phyloP scores from a whole-genome alignment of 2,888 invertebrate species.

The Bellardia pandia region DNA sequence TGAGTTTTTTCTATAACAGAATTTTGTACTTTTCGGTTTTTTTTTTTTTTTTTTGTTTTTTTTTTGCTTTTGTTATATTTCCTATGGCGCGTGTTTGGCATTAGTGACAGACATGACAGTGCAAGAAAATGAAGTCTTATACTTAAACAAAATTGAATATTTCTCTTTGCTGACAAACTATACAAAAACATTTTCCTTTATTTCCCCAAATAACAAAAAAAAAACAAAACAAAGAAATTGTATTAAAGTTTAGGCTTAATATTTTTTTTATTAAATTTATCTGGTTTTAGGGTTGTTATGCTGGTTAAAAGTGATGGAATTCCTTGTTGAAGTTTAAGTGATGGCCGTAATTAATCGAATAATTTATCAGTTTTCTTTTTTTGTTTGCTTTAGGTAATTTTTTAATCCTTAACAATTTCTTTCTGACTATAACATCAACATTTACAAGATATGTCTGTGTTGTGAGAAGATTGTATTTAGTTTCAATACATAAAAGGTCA shows the following conservation, averaged over 20 bases:
- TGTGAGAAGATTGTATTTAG: too few relatives aligned
- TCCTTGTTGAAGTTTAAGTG: neutral
- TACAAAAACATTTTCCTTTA: neutral
- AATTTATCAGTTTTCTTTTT: slow-evolving; percentile 3
- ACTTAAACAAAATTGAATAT: slow-evolving; percentile 50
- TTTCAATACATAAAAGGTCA: neutral
- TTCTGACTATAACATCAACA: neutral
- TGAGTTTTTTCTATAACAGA: slow-evolving; percentile 11
- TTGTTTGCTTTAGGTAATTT: neutral
- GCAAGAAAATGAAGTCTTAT: slow-evolving; percentile 62
- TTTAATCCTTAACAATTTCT: neutral
- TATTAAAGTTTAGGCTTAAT: neutral
- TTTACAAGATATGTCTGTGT: too few relatives aligned
- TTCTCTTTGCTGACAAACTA: slow-evolving; percentile 20
- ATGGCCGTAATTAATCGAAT: neutral
- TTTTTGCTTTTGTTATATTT: slow-evolving; percentile 31
- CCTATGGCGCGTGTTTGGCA: slow-evolving; percentile 70
- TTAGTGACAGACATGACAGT: slow-evolving; percentile 71
- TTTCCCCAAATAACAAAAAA: neutral
- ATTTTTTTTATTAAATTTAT: slow-evolving; percentile 9
- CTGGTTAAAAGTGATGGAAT: neutral
- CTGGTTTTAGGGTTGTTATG: neutral
- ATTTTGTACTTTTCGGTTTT: slow-evolving; percentile 13
- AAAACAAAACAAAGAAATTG: neutral
- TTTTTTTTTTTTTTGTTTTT: slow-evolving; percentile 24